Conservation (phyloP, 2,797 vertebrate genomes). For the Numenius phaeopus region DNA sequence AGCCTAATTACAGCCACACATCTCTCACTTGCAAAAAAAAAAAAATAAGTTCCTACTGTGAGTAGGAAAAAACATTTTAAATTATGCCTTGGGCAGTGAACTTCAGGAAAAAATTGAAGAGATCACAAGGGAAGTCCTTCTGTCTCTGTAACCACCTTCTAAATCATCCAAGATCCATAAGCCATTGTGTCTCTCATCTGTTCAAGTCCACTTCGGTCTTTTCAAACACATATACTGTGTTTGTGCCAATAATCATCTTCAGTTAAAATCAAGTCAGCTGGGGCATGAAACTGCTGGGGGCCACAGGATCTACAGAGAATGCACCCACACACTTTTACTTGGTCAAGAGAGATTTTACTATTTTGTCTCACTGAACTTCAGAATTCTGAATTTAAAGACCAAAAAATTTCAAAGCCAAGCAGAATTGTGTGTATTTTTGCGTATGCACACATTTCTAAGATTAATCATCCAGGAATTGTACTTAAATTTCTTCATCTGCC, state of each 20-base stretch:
- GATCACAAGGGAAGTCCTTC: background rate
- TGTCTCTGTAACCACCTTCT: background rate
- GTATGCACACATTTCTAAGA: background rate
- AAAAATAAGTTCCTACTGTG: background rate
- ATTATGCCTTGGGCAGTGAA: background rate
- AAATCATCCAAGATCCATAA: background rate
- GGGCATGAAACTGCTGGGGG: background rate
- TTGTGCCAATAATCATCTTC: background rate
- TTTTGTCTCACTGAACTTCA: background rate
- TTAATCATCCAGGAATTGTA: background rate
- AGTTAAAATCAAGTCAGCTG: constrained; percentile 15
- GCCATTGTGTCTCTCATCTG: constrained; percentile 20
- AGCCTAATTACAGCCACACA: constrained; percentile 34
- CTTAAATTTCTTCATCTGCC: background rate
- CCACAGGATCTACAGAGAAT: background rate
- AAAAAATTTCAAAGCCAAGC: background rate
- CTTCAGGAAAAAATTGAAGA: constrained; percentile 7
- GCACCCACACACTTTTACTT: background rate
- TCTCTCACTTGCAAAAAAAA: background rate
- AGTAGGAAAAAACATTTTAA: constrained; percentile 2
- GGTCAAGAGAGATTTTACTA: background rate
- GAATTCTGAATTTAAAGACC: background rate
- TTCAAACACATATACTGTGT: background rate
- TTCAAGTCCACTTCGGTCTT: background rate
- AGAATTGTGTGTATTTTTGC: background rate